Conservation (phyloP, 2,113 vertebrate species). For the Festucalex cinctus region DNA sequence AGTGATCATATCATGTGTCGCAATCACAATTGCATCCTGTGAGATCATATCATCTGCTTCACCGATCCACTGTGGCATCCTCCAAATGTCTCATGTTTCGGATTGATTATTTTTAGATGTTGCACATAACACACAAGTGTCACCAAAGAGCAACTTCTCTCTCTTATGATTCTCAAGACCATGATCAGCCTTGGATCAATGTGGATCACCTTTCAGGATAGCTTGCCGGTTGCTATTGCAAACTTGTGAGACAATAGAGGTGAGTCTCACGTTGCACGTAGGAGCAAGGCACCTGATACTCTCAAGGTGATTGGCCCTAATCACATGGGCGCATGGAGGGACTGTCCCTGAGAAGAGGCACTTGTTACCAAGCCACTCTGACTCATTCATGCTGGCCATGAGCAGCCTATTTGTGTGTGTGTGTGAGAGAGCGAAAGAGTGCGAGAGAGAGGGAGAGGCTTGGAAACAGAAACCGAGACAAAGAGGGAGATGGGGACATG, state of each 20-base stretch:
- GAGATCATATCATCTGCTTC: constrained; percentile 14
- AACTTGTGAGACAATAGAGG: constrained; percentile 40
- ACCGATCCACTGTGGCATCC: constrained; percentile 15
- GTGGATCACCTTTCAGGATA: constrained; percentile 20
- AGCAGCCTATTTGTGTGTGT: constrained; percentile 43
- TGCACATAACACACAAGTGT: constrained; percentile 4
- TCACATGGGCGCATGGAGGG: constrained; percentile 57
- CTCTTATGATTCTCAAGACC: background rate
- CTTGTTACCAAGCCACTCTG: constrained; percentile 55
- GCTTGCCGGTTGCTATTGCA: constrained; percentile 12
- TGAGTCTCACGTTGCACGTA: constrained; percentile 52
- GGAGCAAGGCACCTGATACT: constrained; percentile 60
- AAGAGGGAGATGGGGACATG: constrained; percentile 2
- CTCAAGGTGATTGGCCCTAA: constrained; percentile 43
- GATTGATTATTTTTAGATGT: constrained; percentile 26
- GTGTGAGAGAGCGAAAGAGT: constrained; percentile 2
- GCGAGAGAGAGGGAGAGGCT: constrained; percentile 3
- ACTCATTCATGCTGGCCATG: constrained; percentile 63
- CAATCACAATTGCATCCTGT: background rate
- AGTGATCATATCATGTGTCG: too few species aligned
- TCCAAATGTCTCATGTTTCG: constrained; percentile 26
- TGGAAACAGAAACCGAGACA: constrained; percentile 26
- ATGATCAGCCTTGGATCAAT: background rate
- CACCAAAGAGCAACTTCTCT: background rate
- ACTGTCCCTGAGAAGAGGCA: constrained; percentile 63